phyloP scores from a whole-genome alignment of 2,113 vertebrate genomes.

The Mormyrus iriodes region DNA sequence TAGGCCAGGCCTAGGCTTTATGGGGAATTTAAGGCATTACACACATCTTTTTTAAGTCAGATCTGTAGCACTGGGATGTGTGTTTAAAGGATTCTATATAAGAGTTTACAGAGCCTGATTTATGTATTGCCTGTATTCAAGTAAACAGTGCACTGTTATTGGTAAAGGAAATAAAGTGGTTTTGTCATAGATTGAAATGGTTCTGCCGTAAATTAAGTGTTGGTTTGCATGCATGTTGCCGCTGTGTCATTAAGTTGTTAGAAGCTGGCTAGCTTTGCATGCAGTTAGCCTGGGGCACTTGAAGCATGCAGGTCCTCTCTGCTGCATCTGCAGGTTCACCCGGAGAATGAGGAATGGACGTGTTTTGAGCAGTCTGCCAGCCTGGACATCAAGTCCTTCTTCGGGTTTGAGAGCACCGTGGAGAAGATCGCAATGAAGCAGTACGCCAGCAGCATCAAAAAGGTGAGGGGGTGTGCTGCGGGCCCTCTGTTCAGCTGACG shows the following conservation, averaged over 20 bases:
- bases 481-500: background rate
- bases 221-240: background rate
- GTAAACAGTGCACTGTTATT: background rate
- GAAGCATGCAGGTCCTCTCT: background rate
- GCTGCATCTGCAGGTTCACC: slow-evolving; percentile 73
- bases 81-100: background rate
- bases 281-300: background rate
- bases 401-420: slow-evolving; percentile 92
- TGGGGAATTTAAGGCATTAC: background rate
- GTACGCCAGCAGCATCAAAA: slow-evolving; percentile 90
- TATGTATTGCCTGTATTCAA: background rate
- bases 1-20: background rate
- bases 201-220: background rate
- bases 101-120: background rate
- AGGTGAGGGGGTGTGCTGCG: slow-evolving; percentile 60
- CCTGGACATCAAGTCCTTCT: slow-evolving; percentile 96
- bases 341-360: slow-evolving; percentile 94
- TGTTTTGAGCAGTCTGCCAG: slow-evolving; percentile 93
- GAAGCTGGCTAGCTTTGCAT: background rate
- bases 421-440: slow-evolving; percentile 97
- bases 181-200: background rate
- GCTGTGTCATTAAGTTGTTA: background rate
- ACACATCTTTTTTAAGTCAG: background rate
- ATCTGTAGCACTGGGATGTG: background rate
- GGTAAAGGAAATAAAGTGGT: background rate